phyloP scores from a whole-genome alignment of 2,113 vertebrate species.

The Pachypanchax playfairii region DNA sequence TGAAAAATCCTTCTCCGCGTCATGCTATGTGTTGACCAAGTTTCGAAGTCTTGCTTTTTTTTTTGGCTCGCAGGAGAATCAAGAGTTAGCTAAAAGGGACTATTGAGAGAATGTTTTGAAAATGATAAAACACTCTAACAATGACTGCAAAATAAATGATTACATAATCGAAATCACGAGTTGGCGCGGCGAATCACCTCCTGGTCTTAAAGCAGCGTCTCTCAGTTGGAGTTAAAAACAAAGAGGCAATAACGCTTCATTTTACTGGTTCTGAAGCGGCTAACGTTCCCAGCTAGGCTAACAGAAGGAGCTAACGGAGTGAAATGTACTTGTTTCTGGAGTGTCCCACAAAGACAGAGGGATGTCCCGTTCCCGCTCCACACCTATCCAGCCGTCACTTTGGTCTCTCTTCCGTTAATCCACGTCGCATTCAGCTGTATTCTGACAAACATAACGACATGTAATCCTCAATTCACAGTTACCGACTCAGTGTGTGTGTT shows the following conservation, averaged over 20 bases:
- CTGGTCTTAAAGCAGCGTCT: slow-evolving; percentile 41
- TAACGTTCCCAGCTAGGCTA: slow-evolving; percentile 69
- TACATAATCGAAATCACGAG: slow-evolving; percentile 8
- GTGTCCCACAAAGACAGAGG: slow-evolving; percentile 67
- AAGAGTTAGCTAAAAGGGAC: slow-evolving; percentile 64
- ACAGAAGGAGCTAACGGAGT: slow-evolving; percentile 65
- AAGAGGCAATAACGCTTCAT: slow-evolving; percentile 79
- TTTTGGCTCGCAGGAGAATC: slow-evolving; percentile 73
- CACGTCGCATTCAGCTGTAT: slow-evolving; percentile 24
- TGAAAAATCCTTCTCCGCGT: slow-evolving; percentile 41
- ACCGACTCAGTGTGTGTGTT: slow-evolving; percentile 57
- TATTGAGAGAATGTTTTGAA: slow-evolving; percentile 60
- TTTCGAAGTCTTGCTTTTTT: slow-evolving; percentile 65
- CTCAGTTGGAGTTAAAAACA: slow-evolving; percentile 76
- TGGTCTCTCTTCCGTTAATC: slow-evolving; percentile 35
- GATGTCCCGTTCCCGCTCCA: slow-evolving; percentile 66
- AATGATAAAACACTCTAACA: slow-evolving; percentile 31
- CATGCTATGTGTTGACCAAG: slow-evolving; percentile 61
- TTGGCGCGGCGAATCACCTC: slow-evolving; percentile 7
- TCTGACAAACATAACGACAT: slow-evolving; percentile 56
- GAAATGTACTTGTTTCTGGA: slow-evolving; percentile 75
- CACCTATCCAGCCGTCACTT: slow-evolving; percentile 49
- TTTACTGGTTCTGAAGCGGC: slow-evolving; percentile 73
- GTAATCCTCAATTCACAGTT: slow-evolving; percentile 69
- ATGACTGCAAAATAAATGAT: slow-evolving; percentile 11